Evolutionary conservation across 2,888 invertebrate species (phyloP), one percentile per base, ranked within the genome.

Genomic region (Drosophila kambysellisi): DNA sequence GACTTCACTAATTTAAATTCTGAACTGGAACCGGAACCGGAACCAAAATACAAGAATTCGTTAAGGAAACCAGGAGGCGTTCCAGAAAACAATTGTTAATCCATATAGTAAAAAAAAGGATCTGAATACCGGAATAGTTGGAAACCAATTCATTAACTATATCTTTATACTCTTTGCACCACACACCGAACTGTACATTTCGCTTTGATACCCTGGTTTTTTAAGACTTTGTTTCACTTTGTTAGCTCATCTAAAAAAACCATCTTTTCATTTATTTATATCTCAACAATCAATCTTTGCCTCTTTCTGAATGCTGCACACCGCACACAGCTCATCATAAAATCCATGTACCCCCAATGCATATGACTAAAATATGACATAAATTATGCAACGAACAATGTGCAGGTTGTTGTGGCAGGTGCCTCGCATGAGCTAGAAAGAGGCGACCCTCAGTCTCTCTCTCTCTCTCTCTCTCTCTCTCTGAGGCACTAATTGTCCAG

Each of bases 401-500:
- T 67, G 52, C 56, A 67, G 60, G 82, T 78, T 70, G 48, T 52
- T 81, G 82, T 51, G 72, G 53, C 83, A 83, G 88, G 83, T 87
- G 88, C 82, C 63, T 51, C 83, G 56, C 39, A 39, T 29, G 41
- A 17, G 25, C 12, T 11, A 53, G 51, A 57, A 65, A 17, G 17
- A 35, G 11, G 6, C 9, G 6, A 29, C 35, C 17, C 25, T 9
- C 20, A 72, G 75, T 69, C 69, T 53, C 15, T 15, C 15, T 15
- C 15, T 15, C 48, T 73, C 84, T 29, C 51, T 75, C 76, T 69
- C 68, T 54, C 3, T 12, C 20, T 6, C 3, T 46, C 12, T 46
- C 20, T 15, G 46, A 52, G 65, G 70, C 81, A 85, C 90, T 86
- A 86, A 86, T 86, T 86, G 90, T 88, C 83, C 75, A 83, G 81